A percentile compares a stretch with the other conserved stretches of the same genome.
phyloP scores from a whole-genome alignment of 1,140 invertebrate species.

The Dinothrombium tinctorium region DNA sequence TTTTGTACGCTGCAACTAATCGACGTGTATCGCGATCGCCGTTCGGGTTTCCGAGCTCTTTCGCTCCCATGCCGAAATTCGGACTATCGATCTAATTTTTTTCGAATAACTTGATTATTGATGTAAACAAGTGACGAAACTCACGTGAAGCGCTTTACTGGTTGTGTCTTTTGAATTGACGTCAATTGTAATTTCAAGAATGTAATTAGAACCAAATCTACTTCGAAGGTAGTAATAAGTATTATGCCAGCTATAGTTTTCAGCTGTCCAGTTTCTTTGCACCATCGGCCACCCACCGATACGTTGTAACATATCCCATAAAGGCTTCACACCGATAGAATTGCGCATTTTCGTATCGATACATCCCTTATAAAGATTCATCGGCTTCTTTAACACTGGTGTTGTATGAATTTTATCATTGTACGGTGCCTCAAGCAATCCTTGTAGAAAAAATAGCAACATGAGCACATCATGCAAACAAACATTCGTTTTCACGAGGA shows the following conservation, averaged over 20 bases:
- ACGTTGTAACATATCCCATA: slow-evolving; percentile 38
- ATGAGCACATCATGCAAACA: neutral
- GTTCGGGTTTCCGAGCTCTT: neutral
- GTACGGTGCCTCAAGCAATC: neutral
- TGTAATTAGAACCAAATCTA: neutral
- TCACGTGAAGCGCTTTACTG: neutral
- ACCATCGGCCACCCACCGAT: slow-evolving; percentile 76
- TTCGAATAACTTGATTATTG: neutral
- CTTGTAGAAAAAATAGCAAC: neutral
- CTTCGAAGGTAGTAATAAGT: neutral
- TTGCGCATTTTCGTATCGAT: neutral
- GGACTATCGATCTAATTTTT: neutral
- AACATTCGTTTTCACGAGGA: neutral
- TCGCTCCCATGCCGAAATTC: neutral
- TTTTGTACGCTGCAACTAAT: neutral
- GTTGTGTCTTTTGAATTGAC: neutral
- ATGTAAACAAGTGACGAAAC: neutral
- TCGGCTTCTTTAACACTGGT: neutral
- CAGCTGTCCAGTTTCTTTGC: slow-evolving; percentile 37
- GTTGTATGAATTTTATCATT: neutral
- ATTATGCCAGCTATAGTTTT: neutral
- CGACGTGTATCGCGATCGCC: neutral
- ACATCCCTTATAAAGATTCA: slow-evolving; percentile 7
- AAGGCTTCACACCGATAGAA: slow-evolving; percentile 33
- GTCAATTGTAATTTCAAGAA: neutral